Percentiles rank a stretch among this genome's conserved stretches.
phyloP scores from a whole-genome alignment of 2,888 invertebrate species.

The Drosophila gaucha region DNA sequence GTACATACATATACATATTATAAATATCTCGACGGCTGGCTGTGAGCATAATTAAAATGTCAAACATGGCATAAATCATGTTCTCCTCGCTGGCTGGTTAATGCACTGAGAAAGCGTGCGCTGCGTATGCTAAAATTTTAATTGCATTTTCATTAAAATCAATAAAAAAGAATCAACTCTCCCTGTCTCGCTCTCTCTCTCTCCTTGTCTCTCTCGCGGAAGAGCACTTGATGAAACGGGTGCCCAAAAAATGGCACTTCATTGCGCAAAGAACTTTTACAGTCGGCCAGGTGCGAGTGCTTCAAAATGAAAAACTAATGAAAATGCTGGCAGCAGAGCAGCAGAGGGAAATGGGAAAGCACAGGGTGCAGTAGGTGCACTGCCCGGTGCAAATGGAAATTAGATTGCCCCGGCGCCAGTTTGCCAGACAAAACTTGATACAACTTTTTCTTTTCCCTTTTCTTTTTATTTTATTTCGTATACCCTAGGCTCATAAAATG shows the following conservation, averaged over 20 bases:
- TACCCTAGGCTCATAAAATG: constrained; percentile 11
- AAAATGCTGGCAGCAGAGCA: constrained; percentile 50
- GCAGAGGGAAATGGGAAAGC: neutral
- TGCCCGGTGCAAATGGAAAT: constrained; percentile 70
- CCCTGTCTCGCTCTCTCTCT: neutral
- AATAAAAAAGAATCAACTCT: constrained; percentile 46
- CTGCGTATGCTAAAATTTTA: constrained; percentile 64
- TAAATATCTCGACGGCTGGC: constrained; percentile 15
- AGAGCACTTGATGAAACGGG: constrained; percentile 38
- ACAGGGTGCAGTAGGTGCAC: constrained; percentile 2
- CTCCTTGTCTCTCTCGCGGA: neutral
- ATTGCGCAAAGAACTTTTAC: constrained; percentile 72
- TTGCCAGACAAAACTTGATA: constrained; percentile 72
- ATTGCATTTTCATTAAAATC: constrained; percentile 76
- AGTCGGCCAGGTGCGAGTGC: constrained; percentile 58
- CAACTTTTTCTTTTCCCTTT: constrained; percentile 45
- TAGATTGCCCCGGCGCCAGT: constrained; percentile 66
- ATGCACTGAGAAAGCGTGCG: constrained; percentile 54
- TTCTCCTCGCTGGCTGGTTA: constrained; percentile 40
- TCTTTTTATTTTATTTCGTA: constrained; percentile 9
- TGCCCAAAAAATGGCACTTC: constrained; percentile 70
- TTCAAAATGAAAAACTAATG: constrained; percentile 69
- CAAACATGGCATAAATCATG: constrained; percentile 58
- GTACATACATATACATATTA: constrained; percentile 6
- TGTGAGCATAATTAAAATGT: constrained; percentile 72